Base-by-base conservation (phyloP, 2,113 vertebrate genomes). In the Thunnus thynnus region DNA sequence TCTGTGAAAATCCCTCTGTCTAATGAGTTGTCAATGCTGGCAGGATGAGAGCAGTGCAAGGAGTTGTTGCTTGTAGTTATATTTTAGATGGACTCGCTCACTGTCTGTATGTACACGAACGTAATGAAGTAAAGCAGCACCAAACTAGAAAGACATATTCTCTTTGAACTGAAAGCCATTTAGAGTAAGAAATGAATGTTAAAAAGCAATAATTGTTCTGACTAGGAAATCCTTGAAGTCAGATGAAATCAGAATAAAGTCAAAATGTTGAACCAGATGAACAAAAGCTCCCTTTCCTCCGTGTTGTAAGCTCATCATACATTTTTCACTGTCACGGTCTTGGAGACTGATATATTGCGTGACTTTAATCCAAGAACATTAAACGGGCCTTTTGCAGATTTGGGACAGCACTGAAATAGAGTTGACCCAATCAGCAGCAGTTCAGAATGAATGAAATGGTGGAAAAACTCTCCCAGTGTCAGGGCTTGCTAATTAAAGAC, bases 11-110 rank as follows among this genome's bases (percentile, higher is more conserved):
- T 90, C 91, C 82, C 70, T 88, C 76, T 60, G 68, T 89, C 91
- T 94, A 93, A 94, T 90, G 91, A 93, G 87, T 88, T 93, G 92
- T 93, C 89, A 91, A 64, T 86, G 90, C 85, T 63, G 87, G 85
- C 80, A 76, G 81, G 76, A 86, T 41, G 61, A 83, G 77, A 74
- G 74, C 48, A 67, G 70, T 18, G 62, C 62, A 55, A 70, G 82
- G 84, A 87, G 76, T 75, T 61, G 76, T 71, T 79, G 77, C 70
- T 80, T 69, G 74, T 78, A 63, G 67, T 78, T 74, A 63, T 62
- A 63, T 86, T 86, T 82, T 60, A 76, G 79, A 90, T 7, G 46
- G 62, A 76, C 61, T 7, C 9, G 46, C 44, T 22, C 44, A 44
- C 30, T 79, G 69, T 83, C 46, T 68, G 27, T 16, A 18, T n/a